Base-by-base conservation (phyloP, 2,113 vertebrate species). In the Hypocryptadius cinnamomeus region DNA sequence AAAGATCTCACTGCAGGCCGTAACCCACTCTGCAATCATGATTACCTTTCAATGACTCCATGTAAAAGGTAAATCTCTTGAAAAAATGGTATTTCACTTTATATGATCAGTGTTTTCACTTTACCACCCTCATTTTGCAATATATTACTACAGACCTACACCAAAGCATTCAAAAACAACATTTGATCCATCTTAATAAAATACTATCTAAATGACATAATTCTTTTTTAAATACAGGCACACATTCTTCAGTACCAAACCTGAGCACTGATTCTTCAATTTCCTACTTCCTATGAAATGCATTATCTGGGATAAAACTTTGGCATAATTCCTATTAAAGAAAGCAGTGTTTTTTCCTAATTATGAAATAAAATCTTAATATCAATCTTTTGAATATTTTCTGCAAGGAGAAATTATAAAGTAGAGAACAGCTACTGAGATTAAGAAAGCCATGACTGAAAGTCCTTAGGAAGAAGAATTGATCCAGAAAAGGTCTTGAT, bases 401-500 rank as follows among this genome's bases (percentile, higher is more conserved):
- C n/a, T 81, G 16, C 2, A 5, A 65, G 61, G 23, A 85, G 13
- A 89, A 61, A 64, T 63, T 83, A 60, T 30, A 17, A 87, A 85
- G 44, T 35, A 65, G 25, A 59, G 60, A 85, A 88, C 11, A 85
- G 50, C 63, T 85, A 85, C 72, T 45, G 64, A 0, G 0, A 83
- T 74, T 86, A 66, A n/a, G 79, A 90, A 92, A 92, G 39, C 48
- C 42, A 35, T 23, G 35, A 51, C 72, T 77, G 23, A 87, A 96
- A 90, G 94, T 82, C 90, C 89, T 92, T 21, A 87, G 53, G 68
- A 94, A 47, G 30, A 74, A 23, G 42, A 80, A 84, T 33, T 64
- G 64, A 91, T 93, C 72, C 72, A 94, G 87, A 74, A 93, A 79
- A 96, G 94, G 93, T 96, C 92, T 93, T 87, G 74, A 94, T 92